Conservation (phyloP, 2,113 vertebrate species). For the Mus pahari region DNA sequence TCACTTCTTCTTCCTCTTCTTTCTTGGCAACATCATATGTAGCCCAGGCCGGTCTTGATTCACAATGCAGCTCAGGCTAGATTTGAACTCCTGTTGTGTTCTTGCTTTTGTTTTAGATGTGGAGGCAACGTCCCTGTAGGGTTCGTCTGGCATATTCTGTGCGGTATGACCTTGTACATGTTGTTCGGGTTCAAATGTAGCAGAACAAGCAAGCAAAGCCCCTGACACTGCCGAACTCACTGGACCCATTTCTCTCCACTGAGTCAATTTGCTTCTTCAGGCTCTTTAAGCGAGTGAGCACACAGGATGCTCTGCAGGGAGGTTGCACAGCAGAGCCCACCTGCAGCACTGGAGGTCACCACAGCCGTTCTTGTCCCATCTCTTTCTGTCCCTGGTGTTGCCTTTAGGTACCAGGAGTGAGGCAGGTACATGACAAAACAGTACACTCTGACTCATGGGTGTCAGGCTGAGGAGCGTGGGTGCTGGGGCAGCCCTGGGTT, state of each 20-base stretch:
- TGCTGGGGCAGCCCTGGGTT: no score
- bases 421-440: rapidly evolving
- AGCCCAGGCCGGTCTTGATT: neutral
- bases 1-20: neutral
- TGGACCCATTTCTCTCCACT: neutral
- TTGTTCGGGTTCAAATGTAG: neutral
- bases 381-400: neutral
- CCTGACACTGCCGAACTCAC: rapidly evolving
- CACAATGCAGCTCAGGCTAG: neutral
- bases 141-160: rapidly evolving
- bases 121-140: neutral
- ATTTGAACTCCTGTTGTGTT: neutral
- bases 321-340: rapidly evolving
- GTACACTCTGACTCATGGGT: rapidly evolving
- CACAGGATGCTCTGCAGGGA: neutral
- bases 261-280: neutral
- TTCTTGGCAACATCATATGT: neutral
- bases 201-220: no score
- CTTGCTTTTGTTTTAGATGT: neutral
- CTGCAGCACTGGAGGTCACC: rapidly evolving
- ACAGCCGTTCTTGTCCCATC: rapidly evolving
- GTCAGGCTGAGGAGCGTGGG: neutral
- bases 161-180: rapidly evolving
- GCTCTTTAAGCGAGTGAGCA: neutral
- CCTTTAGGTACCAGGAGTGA: neutral